Conservation (phyloP, 2,888 invertebrate genomes). For the Diachrysia chrysitis region DNA sequence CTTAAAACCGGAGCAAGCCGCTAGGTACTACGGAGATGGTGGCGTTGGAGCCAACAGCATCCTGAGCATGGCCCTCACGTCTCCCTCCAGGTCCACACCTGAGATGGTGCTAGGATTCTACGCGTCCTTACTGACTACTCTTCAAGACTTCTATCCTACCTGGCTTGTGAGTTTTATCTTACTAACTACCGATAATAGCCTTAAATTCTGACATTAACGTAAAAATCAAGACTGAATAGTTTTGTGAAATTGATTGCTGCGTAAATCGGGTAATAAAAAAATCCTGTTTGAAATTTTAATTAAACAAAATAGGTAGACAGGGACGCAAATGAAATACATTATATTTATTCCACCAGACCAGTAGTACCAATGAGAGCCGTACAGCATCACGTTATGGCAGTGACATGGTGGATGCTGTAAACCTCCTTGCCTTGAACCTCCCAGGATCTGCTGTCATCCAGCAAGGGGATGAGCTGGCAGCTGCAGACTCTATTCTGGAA, state of each 20-base stretch:
- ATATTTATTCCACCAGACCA: slow-evolving; percentile 72
- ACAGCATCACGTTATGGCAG: slow-evolving; percentile 90
- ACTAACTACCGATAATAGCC: background rate
- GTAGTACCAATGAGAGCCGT: slow-evolving; percentile 67
- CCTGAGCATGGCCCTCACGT: slow-evolving; percentile 72
- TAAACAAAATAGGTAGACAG: no score
- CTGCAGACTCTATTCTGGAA: slow-evolving; percentile 87
- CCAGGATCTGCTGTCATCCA: slow-evolving; percentile 94
- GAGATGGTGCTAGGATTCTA: slow-evolving; percentile 73
- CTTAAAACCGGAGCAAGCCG: slow-evolving; percentile 65
- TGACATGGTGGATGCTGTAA: slow-evolving; percentile 91
- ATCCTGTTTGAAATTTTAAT: background rate
- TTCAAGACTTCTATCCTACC: slow-evolving; percentile 69
- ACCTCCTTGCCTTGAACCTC: slow-evolving; percentile 91
- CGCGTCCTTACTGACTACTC: slow-evolving; percentile 72
- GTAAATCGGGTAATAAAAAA: background rate
- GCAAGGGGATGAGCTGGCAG: slow-evolving; percentile 94
- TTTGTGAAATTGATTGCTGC: no score
- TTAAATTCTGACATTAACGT: background rate
- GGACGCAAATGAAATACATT: background rate
- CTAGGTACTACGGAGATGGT: slow-evolving; percentile 74
- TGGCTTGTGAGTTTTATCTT: slow-evolving; percentile 75
- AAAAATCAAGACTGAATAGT: no score
- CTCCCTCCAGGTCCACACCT: slow-evolving; percentile 64
- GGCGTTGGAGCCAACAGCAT: slow-evolving; percentile 77